Evolutionary conservation across 2,113 vertebrate genomes (phyloP).

Genomic region (Salminus brasiliensis): DNA sequence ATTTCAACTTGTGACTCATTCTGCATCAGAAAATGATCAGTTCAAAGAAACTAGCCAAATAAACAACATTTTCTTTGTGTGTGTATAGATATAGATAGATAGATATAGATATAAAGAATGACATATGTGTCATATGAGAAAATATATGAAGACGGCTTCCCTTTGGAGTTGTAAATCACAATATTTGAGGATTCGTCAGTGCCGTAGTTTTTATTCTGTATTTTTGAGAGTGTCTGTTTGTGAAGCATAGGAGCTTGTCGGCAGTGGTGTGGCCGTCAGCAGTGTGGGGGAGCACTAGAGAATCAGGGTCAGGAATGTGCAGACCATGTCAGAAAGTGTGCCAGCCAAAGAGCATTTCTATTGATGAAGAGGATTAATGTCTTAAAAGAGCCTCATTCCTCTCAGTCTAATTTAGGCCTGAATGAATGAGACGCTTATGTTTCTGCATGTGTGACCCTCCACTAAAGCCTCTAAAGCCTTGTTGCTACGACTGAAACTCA

Average conservation of each 20-base stretch:
- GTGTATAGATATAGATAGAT: no score
- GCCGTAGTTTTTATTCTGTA: no score
- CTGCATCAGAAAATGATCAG: no score
- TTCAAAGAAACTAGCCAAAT: no score
- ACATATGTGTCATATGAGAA: no score
- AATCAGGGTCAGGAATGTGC: slow-evolving; percentile 47
- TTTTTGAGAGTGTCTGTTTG: no score
- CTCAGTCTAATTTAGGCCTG: not conserved
- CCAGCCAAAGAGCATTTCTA: slow-evolving; percentile 34
- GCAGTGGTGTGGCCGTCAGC: not conserved
- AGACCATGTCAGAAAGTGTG: slow-evolving; percentile 39
- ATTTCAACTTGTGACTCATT: no score
- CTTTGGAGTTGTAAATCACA: no score
- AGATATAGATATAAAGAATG: no score
- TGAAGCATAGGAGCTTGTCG: not conserved
- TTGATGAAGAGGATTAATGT: slow-evolving; percentile 43
- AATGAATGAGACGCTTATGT: slow-evolving; percentile 22
- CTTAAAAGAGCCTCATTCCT: slow-evolving; percentile 29
- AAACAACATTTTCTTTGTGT: no score
- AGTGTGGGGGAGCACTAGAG: slow-evolving; percentile 11
- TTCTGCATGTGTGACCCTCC: slow-evolving; percentile 13
- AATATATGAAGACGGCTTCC: no score
- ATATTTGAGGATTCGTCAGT: no score
- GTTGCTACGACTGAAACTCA: slow-evolving; percentile 11
- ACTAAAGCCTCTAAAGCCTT: slow-evolving; percentile 12